Base-by-base conservation (phyloP, 1,140 invertebrate species). In the Macrobrachium nipponense region DNA sequence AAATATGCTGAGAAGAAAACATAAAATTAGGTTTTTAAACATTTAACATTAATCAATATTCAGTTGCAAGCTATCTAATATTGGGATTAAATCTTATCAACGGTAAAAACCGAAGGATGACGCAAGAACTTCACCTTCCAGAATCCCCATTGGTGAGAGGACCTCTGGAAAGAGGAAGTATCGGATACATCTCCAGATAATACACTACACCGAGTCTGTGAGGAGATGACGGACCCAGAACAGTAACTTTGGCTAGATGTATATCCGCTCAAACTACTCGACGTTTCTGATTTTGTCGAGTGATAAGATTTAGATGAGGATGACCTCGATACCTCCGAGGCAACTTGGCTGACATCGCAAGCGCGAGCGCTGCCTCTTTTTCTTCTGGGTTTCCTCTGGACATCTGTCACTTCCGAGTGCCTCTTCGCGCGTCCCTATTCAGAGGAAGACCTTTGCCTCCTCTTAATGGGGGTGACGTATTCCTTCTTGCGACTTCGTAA, bases 41-140 rank as follows among this genome's bases (percentile, higher is more conserved):
- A 51, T 51, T 12, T 51, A 51, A 51, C 12, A 7, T 5, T 51
- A 12, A 51, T 12, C 4, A 36, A 36, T 36, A 36, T 36, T 36
- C 27, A 36, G 27, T 36, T 36, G 27, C 27, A 36, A 36, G 4
- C 1, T 36, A 36, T 10, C 51, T 12, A 51, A 51, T 51, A 10
- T 51, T 51, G 12, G 8, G 8, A 51, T 51, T 51, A 51, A 51
- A 51, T 51, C 64, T 51, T 83, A 66, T 44, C 76, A 5, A 83
- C 82, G n/a, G 72, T 83, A 61, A 83, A 83, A 6, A 77, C 43
- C 51, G 82, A 83, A n/a, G 72, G 82, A 10, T 72, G 73, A 58
- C 72, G 10, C n/a, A 83, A 17, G 73, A 83, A 83, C 36, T 20
- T 64, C n/a, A 83, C 82, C 64, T 51, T 83, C 82, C 82, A 83